Conservation (phyloP, 1,140 invertebrate species). For the Conopomorpha cramerella region DNA sequence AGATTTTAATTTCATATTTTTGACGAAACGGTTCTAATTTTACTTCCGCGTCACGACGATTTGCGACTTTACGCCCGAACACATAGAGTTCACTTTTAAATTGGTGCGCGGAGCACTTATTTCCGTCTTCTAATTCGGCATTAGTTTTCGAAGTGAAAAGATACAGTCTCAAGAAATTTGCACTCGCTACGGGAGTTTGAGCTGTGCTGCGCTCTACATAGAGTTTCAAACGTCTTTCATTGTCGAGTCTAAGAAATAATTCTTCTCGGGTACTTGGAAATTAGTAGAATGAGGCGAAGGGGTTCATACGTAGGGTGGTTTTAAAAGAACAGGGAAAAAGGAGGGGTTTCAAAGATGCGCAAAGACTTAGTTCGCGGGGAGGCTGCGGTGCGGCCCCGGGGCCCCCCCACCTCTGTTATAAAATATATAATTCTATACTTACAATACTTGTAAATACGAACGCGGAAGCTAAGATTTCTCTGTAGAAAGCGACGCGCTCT, state of each 20-base stretch:
- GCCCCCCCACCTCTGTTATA: no score
- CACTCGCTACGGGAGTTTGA: constrained; percentile 11
- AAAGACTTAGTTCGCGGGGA: constrained; percentile 56
- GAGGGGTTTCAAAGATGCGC: constrained; percentile 60
- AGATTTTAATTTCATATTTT: no score
- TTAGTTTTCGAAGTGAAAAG: constrained; percentile 61
- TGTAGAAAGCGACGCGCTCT: no score
- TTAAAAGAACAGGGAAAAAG: constrained; percentile 58
- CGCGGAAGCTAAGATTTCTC: constrained; percentile 23
- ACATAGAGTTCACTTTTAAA: constrained; percentile 12
- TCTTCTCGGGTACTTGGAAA: constrained; percentile 57
- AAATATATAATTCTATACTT: no score
- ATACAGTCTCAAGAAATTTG: constrained; percentile 55
- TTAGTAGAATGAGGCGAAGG: constrained; percentile 58
- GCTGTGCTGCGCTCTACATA: constrained; percentile 19
- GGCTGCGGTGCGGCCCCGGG: constrained; percentile 18
- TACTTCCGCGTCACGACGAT: constrained; percentile 8
- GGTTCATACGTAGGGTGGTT: constrained; percentile 55
- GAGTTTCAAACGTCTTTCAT: constrained; percentile 17
- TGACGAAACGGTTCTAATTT: constrained; percentile 59
- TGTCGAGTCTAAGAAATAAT: constrained; percentile 42
- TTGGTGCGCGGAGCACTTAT: constrained; percentile 19
- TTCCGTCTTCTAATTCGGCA: constrained; percentile 55
- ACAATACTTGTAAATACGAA: constrained; percentile 60
- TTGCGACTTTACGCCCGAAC: constrained; percentile 10